Evolutionary conservation across 1,140 invertebrate species (phyloP).

Genomic region (Nebria ingens): DNA sequence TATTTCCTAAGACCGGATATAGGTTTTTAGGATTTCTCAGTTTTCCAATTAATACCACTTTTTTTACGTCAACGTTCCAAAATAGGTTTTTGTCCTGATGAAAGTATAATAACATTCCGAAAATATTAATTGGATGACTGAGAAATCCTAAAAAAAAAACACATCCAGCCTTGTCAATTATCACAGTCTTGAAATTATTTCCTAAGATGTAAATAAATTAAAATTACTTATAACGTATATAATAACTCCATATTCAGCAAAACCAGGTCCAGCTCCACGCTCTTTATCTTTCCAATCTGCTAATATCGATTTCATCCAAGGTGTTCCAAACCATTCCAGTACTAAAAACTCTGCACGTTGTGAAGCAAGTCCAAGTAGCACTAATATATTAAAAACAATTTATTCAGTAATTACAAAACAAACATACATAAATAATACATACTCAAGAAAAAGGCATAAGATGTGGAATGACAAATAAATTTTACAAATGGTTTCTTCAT

Average conservation of each 20-base stretch:
- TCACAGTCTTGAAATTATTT: too few species aligned
- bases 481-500: conserved; percentile 91
- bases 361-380: conserved; percentile 69
- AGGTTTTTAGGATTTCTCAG: too few species aligned
- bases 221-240: conserved; percentile 68
- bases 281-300: conserved; percentile 65
- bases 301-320: conserved; percentile 59
- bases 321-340: conserved; percentile 64
- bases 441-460: conserved; percentile 84
- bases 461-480: conserved; percentile 84
- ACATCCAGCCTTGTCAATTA: too few species aligned
- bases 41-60: too few species aligned
- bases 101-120: too few species aligned
- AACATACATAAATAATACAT: conserved; percentile 41
- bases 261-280: conserved; percentile 70
- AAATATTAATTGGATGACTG: too few species aligned
- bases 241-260: conserved; percentile 73
- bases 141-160: too few species aligned
- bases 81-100: too few species aligned
- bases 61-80: too few species aligned
- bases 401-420: conserved; percentile 1
- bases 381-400: conserved; percentile 35
- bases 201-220: background rate
- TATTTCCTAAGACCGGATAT: too few species aligned
- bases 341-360: conserved; percentile 68